Conservation (phyloP, 2,113 vertebrate species). For the Lamprologus lemairii region DNA sequence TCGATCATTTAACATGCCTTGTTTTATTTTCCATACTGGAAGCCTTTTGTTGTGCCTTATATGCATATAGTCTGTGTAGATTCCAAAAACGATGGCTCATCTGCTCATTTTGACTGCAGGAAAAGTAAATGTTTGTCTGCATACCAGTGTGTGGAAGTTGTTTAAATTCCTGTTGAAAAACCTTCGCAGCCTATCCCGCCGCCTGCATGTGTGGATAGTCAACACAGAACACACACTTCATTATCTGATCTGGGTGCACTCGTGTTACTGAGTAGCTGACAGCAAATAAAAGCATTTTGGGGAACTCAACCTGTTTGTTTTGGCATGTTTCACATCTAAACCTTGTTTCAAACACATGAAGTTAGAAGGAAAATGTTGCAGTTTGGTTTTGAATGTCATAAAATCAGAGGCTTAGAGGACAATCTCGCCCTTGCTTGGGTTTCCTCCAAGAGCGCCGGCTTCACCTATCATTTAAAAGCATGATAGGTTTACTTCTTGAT, state of each 20-base stretch:
- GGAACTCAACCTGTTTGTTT: not conserved
- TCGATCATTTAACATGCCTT: not conserved
- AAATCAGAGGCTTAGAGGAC: not conserved
- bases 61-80: constrained; percentile 9
- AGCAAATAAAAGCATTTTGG: not conserved
- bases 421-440: not conserved
- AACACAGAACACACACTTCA: not conserved
- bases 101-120: not conserved
- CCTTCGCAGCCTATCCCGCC: not conserved
- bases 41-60: constrained; percentile 33
- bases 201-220: rapidly evolving
- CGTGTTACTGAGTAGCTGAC: not conserved
- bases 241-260: not conserved
- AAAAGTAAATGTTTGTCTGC: not conserved
- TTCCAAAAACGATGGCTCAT: not conserved
- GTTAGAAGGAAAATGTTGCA: not conserved
- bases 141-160: not conserved
- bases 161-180: not conserved
- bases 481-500: not conserved
- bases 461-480: not conserved
- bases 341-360: not conserved
- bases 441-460: not conserved
- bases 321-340: not conserved
- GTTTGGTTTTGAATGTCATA: not conserved
- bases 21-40: constrained; percentile 60